phyloP scores from a whole-genome alignment of 1,140 invertebrate species.

The Drosophila sucinea region DNA sequence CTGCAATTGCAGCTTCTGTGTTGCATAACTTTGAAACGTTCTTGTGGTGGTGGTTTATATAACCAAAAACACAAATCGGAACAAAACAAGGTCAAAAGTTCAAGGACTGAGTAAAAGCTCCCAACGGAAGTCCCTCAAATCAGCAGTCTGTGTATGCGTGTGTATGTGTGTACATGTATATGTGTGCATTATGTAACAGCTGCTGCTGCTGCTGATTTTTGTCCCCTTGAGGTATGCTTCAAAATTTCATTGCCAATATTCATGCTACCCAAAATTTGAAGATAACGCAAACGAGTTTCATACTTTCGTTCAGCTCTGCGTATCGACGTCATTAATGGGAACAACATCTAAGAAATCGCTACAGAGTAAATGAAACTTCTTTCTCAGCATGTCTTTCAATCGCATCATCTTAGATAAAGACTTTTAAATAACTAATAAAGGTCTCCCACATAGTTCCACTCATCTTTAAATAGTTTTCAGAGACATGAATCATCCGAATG shows the following conservation, averaged over 20 bases:
- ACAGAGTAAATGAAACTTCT: too few species aligned
- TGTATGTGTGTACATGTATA: not conserved
- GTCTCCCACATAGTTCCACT: too few species aligned
- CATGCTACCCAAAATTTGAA: not conserved
- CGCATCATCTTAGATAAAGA: too few species aligned
- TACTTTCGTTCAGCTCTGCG: too few species aligned
- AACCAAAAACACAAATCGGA: constrained; percentile 28
- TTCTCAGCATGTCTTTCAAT: too few species aligned
- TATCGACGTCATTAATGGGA: not conserved
- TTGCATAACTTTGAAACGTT: constrained; percentile 62
- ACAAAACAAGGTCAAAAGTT: constrained; percentile 75
- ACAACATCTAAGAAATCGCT: not conserved
- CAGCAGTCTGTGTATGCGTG: not conserved
- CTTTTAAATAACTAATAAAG: too few species aligned
- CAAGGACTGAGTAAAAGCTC: constrained; percentile 73
- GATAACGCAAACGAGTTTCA: constrained; percentile 7
- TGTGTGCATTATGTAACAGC: constrained; percentile 62
- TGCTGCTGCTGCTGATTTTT: constrained; percentile 7
- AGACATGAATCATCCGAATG: too few species aligned
- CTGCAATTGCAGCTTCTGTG: constrained; percentile 25
- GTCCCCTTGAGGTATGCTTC: constrained; percentile 54
- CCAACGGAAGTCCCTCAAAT: constrained; percentile 40
- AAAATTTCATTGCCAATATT: constrained; percentile 19
- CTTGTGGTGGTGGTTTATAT: constrained; percentile 43
- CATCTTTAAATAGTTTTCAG: too few species aligned